These are phyloP conservation scores for Neodon shergylaensis DNA, from an alignment of 2,113 vertebrate species.

Conservation along the genomic window DNA sequence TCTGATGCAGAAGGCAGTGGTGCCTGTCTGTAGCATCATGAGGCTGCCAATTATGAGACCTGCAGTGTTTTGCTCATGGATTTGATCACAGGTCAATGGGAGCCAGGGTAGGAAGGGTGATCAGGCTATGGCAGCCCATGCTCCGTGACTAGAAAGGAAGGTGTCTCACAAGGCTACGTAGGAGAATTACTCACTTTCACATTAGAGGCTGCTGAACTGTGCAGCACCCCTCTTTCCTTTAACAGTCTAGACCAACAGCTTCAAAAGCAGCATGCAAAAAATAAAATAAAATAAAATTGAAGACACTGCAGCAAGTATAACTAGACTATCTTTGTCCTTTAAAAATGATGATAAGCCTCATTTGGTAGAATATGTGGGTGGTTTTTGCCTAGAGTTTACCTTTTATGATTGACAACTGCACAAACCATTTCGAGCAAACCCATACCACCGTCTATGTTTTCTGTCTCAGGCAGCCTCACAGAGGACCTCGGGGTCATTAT, in stretches of 20 bases:
- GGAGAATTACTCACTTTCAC: conserved; percentile 69
- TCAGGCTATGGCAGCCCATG: neutral
- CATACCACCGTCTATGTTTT: neutral
- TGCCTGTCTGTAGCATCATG: neutral
- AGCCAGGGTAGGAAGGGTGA: neutral
- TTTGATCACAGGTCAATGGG: conserved; percentile 37
- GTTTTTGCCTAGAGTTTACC: conserved; percentile 61
- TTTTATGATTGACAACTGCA: neutral
- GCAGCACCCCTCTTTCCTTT: conserved; percentile 47
- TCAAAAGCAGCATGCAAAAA: conserved; percentile 42
- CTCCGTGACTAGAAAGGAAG: conserved; percentile 52
- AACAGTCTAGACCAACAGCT: conserved; percentile 57
- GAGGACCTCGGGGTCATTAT: neutral
- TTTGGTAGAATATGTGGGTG: conserved; percentile 43
- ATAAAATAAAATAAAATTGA: conserved; percentile 47
- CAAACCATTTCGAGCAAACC: conserved; percentile 19
- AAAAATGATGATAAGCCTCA: conserved; percentile 55
- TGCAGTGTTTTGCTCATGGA: neutral
- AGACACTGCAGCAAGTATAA: conserved; percentile 25
- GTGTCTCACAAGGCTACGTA: neutral
- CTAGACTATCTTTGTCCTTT: conserved; percentile 63
- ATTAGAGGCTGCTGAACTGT: conserved; percentile 76
- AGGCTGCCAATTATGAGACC: neutral
- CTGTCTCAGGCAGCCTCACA: neutral
- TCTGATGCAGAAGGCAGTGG: fast-evolving